Evolutionary conservation across 2,888 invertebrate species (phyloP).

Genomic region (Resseliella maxima): DNA sequence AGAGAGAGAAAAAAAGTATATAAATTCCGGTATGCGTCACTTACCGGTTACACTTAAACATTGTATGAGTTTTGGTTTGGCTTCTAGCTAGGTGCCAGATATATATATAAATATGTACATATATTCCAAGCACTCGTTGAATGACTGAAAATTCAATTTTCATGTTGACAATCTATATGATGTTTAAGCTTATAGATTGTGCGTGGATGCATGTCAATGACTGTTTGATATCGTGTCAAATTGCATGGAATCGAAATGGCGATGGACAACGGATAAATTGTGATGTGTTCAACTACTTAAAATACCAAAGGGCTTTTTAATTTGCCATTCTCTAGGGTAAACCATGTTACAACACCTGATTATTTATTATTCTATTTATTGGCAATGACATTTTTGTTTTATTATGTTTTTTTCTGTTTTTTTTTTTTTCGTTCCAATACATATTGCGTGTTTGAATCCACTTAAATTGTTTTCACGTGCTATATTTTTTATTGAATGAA

Average conservation of each 20-base stretch:
- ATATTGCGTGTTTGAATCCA: background rate
- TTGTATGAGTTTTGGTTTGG: background rate
- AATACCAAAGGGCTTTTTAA: constrained; percentile 22
- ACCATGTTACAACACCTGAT: background rate
- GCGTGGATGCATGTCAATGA: background rate
- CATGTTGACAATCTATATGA: background rate
- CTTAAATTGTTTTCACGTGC: background rate
- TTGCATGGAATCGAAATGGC: background rate
- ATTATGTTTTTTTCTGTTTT: background rate
- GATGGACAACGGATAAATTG: background rate
- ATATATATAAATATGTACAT: no score
- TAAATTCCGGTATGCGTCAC: background rate
- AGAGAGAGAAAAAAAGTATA: background rate
- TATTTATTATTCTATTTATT: background rate
- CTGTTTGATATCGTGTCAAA: constrained; percentile 3
- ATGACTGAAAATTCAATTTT: constrained; percentile 9
- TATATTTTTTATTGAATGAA: background rate
- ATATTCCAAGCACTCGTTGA: background rate
- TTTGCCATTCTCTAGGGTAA: background rate
- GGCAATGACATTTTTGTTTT: background rate
- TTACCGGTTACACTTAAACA: background rate
- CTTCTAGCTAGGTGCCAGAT: background rate
- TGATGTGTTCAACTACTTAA: background rate
- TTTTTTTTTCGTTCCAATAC: no score
- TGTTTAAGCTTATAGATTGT: background rate